Evolutionary conservation across 2,113 vertebrate genomes (phyloP), one percentile per base, ranked within the genome.

Genomic region (Oreotrochilus melanogaster): DNA sequence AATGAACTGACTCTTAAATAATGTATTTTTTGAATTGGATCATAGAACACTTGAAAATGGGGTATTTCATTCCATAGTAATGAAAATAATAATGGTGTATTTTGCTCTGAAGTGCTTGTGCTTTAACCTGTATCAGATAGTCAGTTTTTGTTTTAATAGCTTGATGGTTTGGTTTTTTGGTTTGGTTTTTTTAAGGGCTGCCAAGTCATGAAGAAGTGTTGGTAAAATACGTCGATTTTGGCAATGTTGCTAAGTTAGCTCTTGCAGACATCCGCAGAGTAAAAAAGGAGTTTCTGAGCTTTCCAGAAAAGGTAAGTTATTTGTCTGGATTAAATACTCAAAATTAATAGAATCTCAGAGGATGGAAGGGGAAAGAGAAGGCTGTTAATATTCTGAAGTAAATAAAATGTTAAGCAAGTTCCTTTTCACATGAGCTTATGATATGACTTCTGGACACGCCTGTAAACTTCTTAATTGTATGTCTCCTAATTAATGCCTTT

Each of bases 181-280:
- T 60, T 96, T 47, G 88, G 86, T 88, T 88, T 88, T 88, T 93
- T 95, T 65, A 95, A 99, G 99, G 98, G 88, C 97, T 98, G 69
- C 97, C 98, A 48, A 98, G 97, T 60, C 71, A 37, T 91, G 96
- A 81, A 35, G 97, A 98, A 97, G 98, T 99, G 92, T 97, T 97
- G 48, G 98, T 99, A 35, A 98, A 83, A 53, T 99, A 98, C 21
- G 98, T 99, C 42, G 99, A 99, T 94, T 98, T 98, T 28, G 99
- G 99, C 62, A 98, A 97, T 47, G 74, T 93, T 93, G 97, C 97
- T 60, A 98, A 88, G 42, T 54, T 99, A 93, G 95, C 97, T 56
- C 95, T 98, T 75, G 97, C 96, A 75, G 97, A 98, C 57, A 96
- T 99, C 94, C 96, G 98, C 95, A 98, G 97, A 95, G 98, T 99